Conservation (phyloP, 2,888 invertebrate genomes). For the Aphidoletes aphidimyza region DNA sequence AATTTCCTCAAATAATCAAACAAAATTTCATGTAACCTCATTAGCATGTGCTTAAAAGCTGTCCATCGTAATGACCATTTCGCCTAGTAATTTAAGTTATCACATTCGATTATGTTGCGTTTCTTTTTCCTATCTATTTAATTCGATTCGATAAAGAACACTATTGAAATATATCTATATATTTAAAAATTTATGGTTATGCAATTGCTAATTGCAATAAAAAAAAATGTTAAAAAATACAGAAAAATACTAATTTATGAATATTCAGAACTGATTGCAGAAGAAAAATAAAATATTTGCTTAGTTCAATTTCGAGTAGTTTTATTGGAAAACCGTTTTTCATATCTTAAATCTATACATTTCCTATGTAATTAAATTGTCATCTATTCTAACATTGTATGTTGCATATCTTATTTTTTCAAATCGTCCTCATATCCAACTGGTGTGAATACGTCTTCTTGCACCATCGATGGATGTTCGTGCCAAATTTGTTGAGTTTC, state of each 20-base stretch:
- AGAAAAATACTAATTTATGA: too few species aligned
- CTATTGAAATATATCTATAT: too few species aligned
- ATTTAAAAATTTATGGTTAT: too few species aligned
- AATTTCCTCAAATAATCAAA: background rate
- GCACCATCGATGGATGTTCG: constrained; percentile 67
- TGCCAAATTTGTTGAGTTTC: constrained; percentile 69
- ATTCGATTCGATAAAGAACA: too few species aligned
- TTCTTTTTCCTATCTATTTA: too few species aligned
- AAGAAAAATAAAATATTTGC: background rate
- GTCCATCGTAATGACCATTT: background rate
- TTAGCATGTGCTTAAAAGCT: background rate
- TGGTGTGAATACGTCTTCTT: background rate
- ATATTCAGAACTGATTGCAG: too few species aligned
- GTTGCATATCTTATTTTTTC: background rate
- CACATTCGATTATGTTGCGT: background rate
- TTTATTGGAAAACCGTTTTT: too few species aligned
- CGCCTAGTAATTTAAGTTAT: background rate
- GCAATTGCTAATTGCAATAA: too few species aligned
- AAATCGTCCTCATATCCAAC: background rate
- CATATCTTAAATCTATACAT: too few species aligned
- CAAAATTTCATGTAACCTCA: background rate
- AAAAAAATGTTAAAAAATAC: too few species aligned
- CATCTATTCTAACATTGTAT: background rate
- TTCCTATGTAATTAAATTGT: background rate
- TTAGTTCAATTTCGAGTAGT: too few species aligned